These are phyloP conservation scores for Amniataba percoides DNA, from an alignment of 2,797 vertebrate species.

Conservation along the genomic window DNA sequence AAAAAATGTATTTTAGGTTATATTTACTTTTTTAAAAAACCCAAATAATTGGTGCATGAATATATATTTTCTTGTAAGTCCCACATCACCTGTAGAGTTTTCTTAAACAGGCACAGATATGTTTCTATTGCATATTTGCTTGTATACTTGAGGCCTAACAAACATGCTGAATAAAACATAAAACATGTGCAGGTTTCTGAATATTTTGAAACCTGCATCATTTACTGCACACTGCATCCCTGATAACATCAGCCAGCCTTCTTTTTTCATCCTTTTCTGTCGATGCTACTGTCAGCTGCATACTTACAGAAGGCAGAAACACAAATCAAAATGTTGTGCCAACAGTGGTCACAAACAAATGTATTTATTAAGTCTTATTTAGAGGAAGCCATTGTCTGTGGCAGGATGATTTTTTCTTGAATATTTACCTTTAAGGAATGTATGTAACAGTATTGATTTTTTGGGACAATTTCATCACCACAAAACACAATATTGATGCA, in stretches of 20 bases:
- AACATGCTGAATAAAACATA: constrained; percentile 42
- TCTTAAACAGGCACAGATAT: neutral
- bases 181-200: neutral
- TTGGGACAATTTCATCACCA: neutral
- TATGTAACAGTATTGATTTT: neutral
- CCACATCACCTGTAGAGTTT: constrained; percentile 22
- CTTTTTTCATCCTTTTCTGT: neutral
- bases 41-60: neutral
- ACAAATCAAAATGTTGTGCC: neutral
- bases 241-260: constrained; percentile 12
- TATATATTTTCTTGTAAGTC: neutral
- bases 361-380: neutral
- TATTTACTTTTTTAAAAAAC: neutral
- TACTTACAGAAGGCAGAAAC: neutral
- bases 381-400: neutral
- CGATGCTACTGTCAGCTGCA: neutral
- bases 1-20: neutral
- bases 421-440: neutral
- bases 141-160: constrained; percentile 19
- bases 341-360: neutral
- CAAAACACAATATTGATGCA: neutral
- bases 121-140: constrained; percentile 9
- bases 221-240: neutral
- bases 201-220: constrained; percentile 21
- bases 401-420: neutral